A percentile compares a stretch with the other conserved stretches of the same genome.
Evolutionary conservation across 35 echinoderm and acorn worm genomes (phyloP).

Genomic region (Ptychodera flava): DNA sequence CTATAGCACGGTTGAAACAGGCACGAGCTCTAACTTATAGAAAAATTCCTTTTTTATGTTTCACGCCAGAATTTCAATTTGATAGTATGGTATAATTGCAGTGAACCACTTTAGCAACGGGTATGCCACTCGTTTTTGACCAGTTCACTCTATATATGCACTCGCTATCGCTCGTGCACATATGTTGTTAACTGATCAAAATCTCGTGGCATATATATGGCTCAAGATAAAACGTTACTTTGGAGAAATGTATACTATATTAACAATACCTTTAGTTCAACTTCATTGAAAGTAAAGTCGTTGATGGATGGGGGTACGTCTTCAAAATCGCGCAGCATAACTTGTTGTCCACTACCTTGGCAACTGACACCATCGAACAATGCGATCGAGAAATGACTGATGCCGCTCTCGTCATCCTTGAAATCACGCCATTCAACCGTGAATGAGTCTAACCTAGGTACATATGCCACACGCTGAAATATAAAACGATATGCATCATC

Average conservation of each 20-base stretch:
- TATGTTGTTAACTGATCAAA: too few relatives aligned
- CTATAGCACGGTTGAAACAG: too few relatives aligned
- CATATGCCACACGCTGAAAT: slow-evolving; percentile 23
- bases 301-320: background rate
- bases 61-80: too few relatives aligned
- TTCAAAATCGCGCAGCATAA: background rate
- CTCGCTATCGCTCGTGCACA: too few relatives aligned
- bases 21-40: too few relatives aligned
- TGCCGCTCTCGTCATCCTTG: slow-evolving; percentile 24
- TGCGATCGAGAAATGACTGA: background rate
- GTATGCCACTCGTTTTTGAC: too few relatives aligned
- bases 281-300: background rate
- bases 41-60: too few relatives aligned
- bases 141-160: too few relatives aligned
- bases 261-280: background rate
- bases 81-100: too few relatives aligned
- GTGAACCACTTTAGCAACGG: too few relatives aligned
- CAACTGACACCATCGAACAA: background rate
- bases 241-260: background rate
- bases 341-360: background rate
- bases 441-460: background rate
- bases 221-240: background rate
- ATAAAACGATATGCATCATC: too few relatives aligned
- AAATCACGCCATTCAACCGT: slow-evolving; percentile 11
- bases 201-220: background rate